These are phyloP conservation scores for Peromyscus leucopus DNA, from an alignment of 2,113 vertebrate species.

Conservation along the genomic window DNA sequence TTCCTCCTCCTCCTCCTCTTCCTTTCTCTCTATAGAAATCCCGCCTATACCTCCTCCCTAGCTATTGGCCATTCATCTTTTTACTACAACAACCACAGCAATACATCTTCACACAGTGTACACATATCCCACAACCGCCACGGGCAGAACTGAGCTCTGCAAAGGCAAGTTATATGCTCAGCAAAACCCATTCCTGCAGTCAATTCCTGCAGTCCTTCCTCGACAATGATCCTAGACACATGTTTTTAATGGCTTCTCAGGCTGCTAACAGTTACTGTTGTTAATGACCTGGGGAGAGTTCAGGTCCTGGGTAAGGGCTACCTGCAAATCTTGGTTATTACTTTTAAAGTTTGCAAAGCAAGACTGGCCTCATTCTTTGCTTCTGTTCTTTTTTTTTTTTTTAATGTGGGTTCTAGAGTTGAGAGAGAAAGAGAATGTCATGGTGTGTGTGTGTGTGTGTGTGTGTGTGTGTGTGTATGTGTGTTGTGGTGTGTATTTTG, in stretches of 20 bases:
- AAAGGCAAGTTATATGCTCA: constrained; percentile 67
- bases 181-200: constrained; percentile 71
- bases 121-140: background rate
- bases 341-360: constrained; percentile 53
- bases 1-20: background rate
- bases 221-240: constrained; percentile 40
- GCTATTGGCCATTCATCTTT: background rate
- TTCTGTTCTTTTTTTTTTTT: background rate
- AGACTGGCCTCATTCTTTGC: constrained; percentile 27
- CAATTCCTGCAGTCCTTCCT: constrained; percentile 33
- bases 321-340: constrained; percentile 57
- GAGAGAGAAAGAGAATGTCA: background rate
- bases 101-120: background rate
- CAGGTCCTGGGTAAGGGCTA: constrained; percentile 70
- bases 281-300: constrained; percentile 69
- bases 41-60: background rate
- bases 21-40: background rate
- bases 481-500: background rate
- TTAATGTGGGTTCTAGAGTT: constrained; percentile 3
- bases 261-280: constrained; percentile 70
- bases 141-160: constrained; percentile 78
- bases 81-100: background rate
- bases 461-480: background rate
- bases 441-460: too few relatives aligned
- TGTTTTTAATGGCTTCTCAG: constrained; percentile 67